Evolutionary conservation across 2,797 vertebrate genomes (phyloP), one percentile per base, ranked within the genome.

Genomic region (Sebastes matsubarae): DNA sequence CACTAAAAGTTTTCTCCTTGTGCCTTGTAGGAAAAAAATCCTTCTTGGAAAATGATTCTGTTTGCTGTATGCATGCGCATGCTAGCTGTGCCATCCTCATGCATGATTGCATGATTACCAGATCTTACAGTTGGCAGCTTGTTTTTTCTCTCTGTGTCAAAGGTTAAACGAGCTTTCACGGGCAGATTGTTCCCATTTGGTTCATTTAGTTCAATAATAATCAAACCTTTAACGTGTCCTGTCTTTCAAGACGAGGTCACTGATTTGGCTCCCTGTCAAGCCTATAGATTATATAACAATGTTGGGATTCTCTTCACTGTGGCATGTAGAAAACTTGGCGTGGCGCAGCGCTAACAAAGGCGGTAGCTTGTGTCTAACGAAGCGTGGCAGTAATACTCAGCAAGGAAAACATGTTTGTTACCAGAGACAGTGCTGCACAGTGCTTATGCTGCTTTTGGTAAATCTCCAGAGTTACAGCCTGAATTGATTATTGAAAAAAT

Each of bases 141-240:
- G 81, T 87, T 89, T 89, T 27, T 66, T 78, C 72, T 85, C 38
- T 81, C 36, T 68, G 84, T 81, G 76, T 85, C 85, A 92, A 87
- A 89, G 87, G 77, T 87, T 79, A 85, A 83, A 75, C 3, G 50
- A 61, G 79, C 78, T 87, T 85, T 81, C 79, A 88, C 72, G 58
- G 32, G 68, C 78, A 79, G 66, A 90, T 84, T 83, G 86, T 88
- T 83, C 76, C 81, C 54, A 82, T 87, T 85, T 84, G 83, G 88
- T 90, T 94, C 79, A 88, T 93, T 94, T 88, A 79, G 84, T 92
- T 89, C 86, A 89, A 87, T 90, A 85, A 94, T 80, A 85, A 92
- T 93, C 85, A 92, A 89, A 52, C 78, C 88, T 82, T 90, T 84
- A 76, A 92, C 75, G 77, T 85, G 76, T 83, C 78, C 81, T 59